Base-by-base conservation (phyloP, 2,113 vertebrate genomes). In the Gambusia holbrooki region DNA sequence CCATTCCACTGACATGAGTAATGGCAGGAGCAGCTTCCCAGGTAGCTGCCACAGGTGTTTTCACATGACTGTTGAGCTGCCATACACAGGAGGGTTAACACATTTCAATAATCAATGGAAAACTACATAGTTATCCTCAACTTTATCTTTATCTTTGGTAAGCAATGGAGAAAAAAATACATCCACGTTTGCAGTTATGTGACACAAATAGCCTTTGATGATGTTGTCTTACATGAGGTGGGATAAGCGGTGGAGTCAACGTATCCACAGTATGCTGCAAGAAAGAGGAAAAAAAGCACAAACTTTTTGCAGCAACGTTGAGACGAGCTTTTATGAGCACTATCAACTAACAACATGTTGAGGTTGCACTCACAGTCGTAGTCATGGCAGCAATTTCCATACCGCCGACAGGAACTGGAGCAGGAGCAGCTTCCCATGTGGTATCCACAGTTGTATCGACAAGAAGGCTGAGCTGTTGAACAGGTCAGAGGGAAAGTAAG, bases 11-110 rank as follows among this genome's bases (percentile, higher is more conserved):
- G 11, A 73, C 92, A 93, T 25, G 70, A 73, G 73, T 77, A 71
- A 63, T 71, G 25, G 73, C 92, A 93, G 72, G 93, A 92, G 63
- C 92, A 92, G 84, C 25, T 80, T 66, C 86, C 74, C 2, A 81
- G 0, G 69, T 76, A 0, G 0, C 0, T 0, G 3, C 87, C 86
- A 13, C 92, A 93, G 74, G 80, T 76, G 81, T 81, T 62, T 1
- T 27, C 66, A 79, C 92, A 94, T 0, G 67, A 70, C 1, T 19
- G 61, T 29, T 54, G 54, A 69, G 1, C 82, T 87, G 69, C 1
- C 67, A 8, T 19, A 73, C 29, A 67, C 12, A 40, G 13, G 40
- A 17, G 40, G 40, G 12, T 40, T 13, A 12, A 40, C 3, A 40
- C 13, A 40, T 40, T 40, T 14, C 12, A 40, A 13, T 40, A 13